Conservation (phyloP, 2,888 invertebrate species). For the Papilio demoleus region DNA sequence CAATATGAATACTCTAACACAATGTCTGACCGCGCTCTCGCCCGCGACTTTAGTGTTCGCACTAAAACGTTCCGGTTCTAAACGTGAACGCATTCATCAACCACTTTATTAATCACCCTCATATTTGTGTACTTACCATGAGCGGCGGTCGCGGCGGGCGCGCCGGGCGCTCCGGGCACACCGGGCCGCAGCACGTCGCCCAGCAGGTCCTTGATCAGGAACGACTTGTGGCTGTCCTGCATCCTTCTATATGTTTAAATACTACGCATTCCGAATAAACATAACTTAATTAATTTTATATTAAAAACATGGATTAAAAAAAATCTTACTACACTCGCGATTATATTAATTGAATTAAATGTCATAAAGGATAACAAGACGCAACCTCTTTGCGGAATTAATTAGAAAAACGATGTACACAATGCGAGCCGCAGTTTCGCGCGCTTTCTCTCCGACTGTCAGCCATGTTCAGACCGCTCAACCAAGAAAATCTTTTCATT, state of each 20-base stretch:
- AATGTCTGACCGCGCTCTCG: too few relatives aligned
- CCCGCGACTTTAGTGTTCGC: too few relatives aligned
- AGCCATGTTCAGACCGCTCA: conserved; percentile 76
- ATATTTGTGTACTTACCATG: background rate
- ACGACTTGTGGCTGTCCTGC: conserved; percentile 90
- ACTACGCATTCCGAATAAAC: conserved; percentile 13
- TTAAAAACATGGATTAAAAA: too few relatives aligned
- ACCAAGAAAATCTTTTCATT: conserved; percentile 79
- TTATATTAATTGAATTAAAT: conserved; percentile 13
- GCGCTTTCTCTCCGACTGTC: conserved; percentile 72
- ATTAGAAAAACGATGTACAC: conserved; percentile 39
- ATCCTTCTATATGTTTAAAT: conserved; percentile 62
- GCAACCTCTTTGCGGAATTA: conserved; percentile 42
- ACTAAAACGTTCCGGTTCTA: too few relatives aligned
- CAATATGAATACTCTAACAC: too few relatives aligned
- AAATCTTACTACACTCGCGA: conserved; percentile 16
- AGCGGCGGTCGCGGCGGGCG: conserved; percentile 43
- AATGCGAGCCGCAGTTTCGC: conserved; percentile 68
- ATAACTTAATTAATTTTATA: too few relatives aligned
- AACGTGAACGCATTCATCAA: too few relatives aligned
- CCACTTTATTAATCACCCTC: background rate
- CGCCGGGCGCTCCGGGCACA: conserved; percentile 56
- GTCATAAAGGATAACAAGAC: background rate
- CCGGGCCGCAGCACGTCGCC: conserved; percentile 87
- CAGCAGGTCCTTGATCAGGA: conserved; percentile 92